Conservation (phyloP, 2,797 vertebrate genomes). For the Chelon auratus region DNA sequence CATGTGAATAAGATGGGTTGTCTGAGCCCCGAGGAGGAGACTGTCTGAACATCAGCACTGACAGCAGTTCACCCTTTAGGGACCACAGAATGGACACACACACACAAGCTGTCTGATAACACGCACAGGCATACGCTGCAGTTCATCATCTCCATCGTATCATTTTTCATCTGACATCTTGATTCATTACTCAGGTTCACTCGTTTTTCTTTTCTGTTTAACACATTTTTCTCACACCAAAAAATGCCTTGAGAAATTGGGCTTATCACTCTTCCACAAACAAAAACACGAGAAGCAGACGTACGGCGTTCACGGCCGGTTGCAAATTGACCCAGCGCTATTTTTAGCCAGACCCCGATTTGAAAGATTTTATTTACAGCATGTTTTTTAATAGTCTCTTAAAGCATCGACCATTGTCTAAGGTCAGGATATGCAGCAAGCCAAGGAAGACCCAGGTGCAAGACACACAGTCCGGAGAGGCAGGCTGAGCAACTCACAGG, state of each 20-base stretch:
- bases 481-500: no score
- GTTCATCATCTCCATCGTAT: constrained; percentile 15
- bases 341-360: neutral
- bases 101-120: constrained; percentile 43
- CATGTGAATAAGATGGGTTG: constrained; percentile 52
- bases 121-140: constrained; percentile 20
- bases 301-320: neutral
- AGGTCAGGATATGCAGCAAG: no score
- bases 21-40: constrained; percentile 47
- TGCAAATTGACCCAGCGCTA: neutral
- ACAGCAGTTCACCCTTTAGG: constrained; percentile 61
- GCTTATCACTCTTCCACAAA: neutral
- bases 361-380: neutral
- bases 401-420: neutral
- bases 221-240: neutral
- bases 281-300: neutral
- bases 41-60: constrained; percentile 52
- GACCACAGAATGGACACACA: constrained; percentile 32
- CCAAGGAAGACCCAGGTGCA: no score
- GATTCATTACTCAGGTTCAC: constrained; percentile 26
- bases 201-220: constrained; percentile 10
- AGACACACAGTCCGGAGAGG: no score
- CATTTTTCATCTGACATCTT: constrained; percentile 24
- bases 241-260: neutral
- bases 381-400: neutral